These are phyloP conservation scores for Laticauda laticaudata DNA, from an alignment of 2,113 vertebrate genomes.

Conservation along the genomic window DNA sequence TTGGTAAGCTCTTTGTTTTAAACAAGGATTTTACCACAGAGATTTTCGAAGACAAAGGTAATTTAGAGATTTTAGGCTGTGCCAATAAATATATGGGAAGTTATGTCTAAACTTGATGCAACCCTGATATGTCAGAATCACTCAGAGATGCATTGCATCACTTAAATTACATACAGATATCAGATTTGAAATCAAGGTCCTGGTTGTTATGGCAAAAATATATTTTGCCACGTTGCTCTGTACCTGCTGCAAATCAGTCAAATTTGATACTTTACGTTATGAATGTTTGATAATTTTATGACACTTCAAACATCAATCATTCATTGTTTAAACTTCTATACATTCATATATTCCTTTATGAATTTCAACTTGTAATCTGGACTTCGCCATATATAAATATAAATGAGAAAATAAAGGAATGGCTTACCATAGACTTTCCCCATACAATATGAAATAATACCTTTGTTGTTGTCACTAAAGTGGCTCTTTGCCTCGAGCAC, in stretches of 20 bases:
- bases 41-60: slow-evolving; percentile 45
- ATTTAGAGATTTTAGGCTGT: slow-evolving; percentile 45
- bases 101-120: slow-evolving; percentile 59
- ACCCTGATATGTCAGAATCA: slow-evolving; percentile 30
- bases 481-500: not conserved
- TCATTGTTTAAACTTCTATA: not conserved
- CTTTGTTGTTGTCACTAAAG: not conserved
- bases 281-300: not conserved
- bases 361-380: not conserved
- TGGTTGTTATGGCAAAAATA: not conserved
- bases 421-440: not conserved
- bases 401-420: not conserved
- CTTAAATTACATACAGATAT: slow-evolving; percentile 17
- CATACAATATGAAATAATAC: not conserved
- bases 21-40: slow-evolving; percentile 37
- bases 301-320: not conserved
- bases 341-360: not conserved
- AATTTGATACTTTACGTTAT: not conserved
- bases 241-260: not conserved
- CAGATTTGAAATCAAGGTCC: not conserved
- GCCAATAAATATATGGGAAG: slow-evolving; percentile 52
- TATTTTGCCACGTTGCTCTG: not conserved
- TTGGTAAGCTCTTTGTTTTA: slow-evolving; percentile 50
- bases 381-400: not conserved
- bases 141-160: slow-evolving; percentile 38